Evolutionary conservation across 2,888 invertebrate genomes (phyloP), one percentile per base, ranked within the genome.

Genomic region (Andrena praecox): DNA sequence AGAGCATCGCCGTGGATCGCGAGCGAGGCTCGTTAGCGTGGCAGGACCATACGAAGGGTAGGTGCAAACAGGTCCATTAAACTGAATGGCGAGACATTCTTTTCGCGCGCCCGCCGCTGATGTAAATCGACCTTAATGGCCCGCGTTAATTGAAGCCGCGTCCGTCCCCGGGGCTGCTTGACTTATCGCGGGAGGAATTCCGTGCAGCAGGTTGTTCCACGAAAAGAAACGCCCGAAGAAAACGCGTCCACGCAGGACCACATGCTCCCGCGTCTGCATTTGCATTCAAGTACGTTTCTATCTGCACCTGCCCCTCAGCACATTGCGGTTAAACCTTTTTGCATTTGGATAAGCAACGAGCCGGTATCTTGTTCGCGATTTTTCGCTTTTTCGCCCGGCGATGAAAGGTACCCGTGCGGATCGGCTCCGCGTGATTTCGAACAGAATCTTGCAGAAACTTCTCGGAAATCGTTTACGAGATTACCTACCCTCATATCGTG

Each of bases 21-120:
- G 56, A n/a, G 33, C 59, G 60, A 50, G 33, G 54, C 88, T 89
- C 85, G 87, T 88, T 88, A 89, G 77, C 62, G 75, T 69, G 42
- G 72, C 76, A 82, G 76, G 70, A 66, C 64, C 76, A 63, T 81
- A 81, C 66, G 86, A 80, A 84, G 81, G 84, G 79, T 88, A 87
- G 86, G 89, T 88, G 89, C 89, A 88, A 89, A 89, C 88, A 88
- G 88, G 88, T 88, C 88, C 89, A 89, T 89, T 89, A 89, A 83
- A 74, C 67, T 67, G 86, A 81, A 89, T 81, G 83, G 85, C 82
- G 80, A 73, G 80, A 86, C 83, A 89, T 89, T 89, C 89, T 89
- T 89, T 87, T 88, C 88, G 83, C 84, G 79, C 85, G 80, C 73
- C 35, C 63, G 70, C 82, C 67, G 72, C 87, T 69, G 85, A 88